Evolutionary conservation across 1,140 invertebrate genomes (phyloP), one percentile per base, ranked within the genome.

Genomic region (Lithobius niger): DNA sequence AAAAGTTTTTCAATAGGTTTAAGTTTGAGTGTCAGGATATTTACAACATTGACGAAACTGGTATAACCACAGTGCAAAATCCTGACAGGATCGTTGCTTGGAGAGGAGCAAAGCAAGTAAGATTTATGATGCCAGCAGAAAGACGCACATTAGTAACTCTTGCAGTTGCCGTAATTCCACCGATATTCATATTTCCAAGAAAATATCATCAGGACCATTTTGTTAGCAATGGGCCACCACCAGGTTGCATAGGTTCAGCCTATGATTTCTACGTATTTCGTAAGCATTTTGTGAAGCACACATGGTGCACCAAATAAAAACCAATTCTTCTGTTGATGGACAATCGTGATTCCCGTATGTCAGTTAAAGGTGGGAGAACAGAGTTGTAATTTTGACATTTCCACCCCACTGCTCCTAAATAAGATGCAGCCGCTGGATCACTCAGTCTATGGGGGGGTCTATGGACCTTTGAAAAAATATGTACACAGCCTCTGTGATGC

Each of bases 401-500:
- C 52, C 54, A 52, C 56, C 50, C 10, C 57, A 61, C 49, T 47
- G 58, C 40, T 62, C 52, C n/a, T n/a, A 22, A 64, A 71, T 42
- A 69, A 67, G 57, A 57, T 74, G 2, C 71, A 74, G 57, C 71
- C 69, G 18, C 60, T 73, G 2, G 69, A 73, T 60, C 56, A 62
- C 21, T 54, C 62, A 26, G 65, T 74, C n/a, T 71, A n/a, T n/a
- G n/a, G n/a, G n/a, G n/a, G n/a, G n/a, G n/a, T n/a, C n/a, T n/a
- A 61, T 58, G 66, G 64, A 16, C 65, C 71, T 25, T 65, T 75
- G 10, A 74, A 74, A 55, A 65, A 54, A 27, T 60, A 63, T 71
- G 68, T 68, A 60, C 78, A 78, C 74, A n/a, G n/a, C n/a, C n/a
- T n/a, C n/a, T n/a, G 55, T 78, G 13, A 79, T 63, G 55, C 71